Evolutionary conservation across 2,797 vertebrate species (phyloP), one percentile per base, ranked within the genome.

Genomic region (Otus scops): DNA sequence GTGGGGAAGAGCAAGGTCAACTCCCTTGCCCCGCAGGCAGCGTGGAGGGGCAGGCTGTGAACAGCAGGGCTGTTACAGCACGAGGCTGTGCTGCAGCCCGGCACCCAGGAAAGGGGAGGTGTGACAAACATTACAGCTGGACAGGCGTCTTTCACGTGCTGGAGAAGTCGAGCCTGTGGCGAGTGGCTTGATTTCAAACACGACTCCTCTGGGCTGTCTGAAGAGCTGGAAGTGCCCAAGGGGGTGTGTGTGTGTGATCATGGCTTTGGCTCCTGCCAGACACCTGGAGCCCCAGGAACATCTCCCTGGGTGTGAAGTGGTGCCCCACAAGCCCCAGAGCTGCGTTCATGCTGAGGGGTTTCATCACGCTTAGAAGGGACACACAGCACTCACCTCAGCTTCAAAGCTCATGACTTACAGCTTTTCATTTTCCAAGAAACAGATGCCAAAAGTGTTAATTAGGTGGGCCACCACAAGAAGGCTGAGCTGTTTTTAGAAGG

Each of bases 11-110:
- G 11, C 24, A 26, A 26, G 19, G 45, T 3, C 1, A 1, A 5
- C 53, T 14, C 22, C 75, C 56, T 18, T 27, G 19, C 38, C 50
- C 56, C 3, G 0, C 36, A 51, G 60, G 48, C 50, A 70, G 59
- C 2, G 3, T 0, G 1, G 11, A 38, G 64, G 16, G 19, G 28
- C 4, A 4, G 45, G 65, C 27, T 23, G 13, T 8, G 32, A 69
- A 47, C 48, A 38, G 57, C 30, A 67, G 41, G 12, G 34, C 39
- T 59, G 23, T 34, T 32, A 39, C 13, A 68, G 68, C 69, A 12
- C 1, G 3, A 77, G n/a, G 54, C 60, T 43, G 41, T 43, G 41
- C 18, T 43, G 18, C 16, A 43, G 41, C 18, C 41, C 18, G 7
- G 41, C 41, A 43, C 41, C 41, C 48, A 48, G 26, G 13, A 34